Conservation (phyloP, 2,113 vertebrate species). For the human (Homo sapiens) region DNA sequence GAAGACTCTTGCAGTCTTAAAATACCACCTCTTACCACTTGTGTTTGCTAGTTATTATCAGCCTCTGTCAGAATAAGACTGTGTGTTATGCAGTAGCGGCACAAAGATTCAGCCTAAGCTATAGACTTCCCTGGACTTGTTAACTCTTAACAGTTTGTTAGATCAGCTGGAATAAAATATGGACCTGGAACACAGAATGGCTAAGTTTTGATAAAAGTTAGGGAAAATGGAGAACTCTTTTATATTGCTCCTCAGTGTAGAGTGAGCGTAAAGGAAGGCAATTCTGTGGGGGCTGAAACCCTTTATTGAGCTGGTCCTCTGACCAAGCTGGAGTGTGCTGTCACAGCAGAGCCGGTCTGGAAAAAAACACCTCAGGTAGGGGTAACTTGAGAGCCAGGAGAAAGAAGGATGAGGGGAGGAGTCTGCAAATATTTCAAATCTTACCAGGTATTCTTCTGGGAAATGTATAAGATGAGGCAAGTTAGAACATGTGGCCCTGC, state of each 20-base stretch:
- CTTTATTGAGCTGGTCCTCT: not conserved
- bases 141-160: not conserved
- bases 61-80: slow-evolving; percentile 19
- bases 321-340: not conserved
- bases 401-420: not conserved
- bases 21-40: not conserved
- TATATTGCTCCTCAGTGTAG: not conserved
- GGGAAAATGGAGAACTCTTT: not conserved
- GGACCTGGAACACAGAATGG: not conserved
- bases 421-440: not conserved
- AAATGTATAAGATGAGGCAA: not conserved
- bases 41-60: not conserved
- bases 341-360: not conserved
- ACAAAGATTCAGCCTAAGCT: not conserved
- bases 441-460: not conserved
- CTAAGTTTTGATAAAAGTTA: not conserved
- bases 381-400: not conserved
- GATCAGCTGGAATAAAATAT: not conserved
- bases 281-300: not conserved
- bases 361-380: rapidly evolving
- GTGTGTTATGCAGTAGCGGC: not conserved
- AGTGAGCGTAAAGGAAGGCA: not conserved
- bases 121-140: not conserved
- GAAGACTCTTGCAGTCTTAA: not conserved
- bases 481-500: not conserved